Evolutionary conservation across 2,113 vertebrate species (phyloP), one percentile per base, ranked within the genome.

Genomic region (Ptilorrhoa leucosticta): DNA sequence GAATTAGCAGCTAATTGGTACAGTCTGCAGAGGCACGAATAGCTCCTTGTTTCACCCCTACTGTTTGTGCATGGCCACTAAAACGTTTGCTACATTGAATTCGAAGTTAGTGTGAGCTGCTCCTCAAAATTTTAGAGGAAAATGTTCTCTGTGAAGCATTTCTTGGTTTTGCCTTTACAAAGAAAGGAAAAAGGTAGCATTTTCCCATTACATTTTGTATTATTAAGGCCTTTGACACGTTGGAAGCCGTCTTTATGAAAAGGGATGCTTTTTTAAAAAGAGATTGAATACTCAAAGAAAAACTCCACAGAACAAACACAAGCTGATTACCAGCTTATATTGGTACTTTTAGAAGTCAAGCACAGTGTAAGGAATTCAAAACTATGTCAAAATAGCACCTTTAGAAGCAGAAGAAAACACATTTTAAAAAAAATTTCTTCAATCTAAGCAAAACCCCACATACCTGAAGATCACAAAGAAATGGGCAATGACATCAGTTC

Each of bases 331-430:
- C 82, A 88, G 91, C 76, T 82, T 50, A 56, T 20, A n/a, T 35
- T 58, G 44, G 37, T 85, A 83, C 64, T 92, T 72, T 57, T 50
- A 60, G 35, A 58, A 91, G 73, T 92, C 69, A 85, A 96, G 76
- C 90, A 93, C 82, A 97, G 92, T 90, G 73, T 77, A 66, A 94
- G 47, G 87, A 97, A 93, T 91, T 93, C 2, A 86, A 63, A 88
- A 90, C 13, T 40, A 86, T 19, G 65, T 96, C 89, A 92, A 89
- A 93, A 93, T 90, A 96, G 95, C 95, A 96, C 95, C 96, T 92
- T 95, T 87, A 88, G 90, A 83, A 89, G 83, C 60, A 83, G 87
- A 80, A 87, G 51, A 72, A 80, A 75, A 81, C 31, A 61, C 26
- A 30, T 1, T 15, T 28, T 40, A 13, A 2, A 57, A 42, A 66